Percentiles rank a stretch among this genome's conserved stretches.
Conservation (phyloP, 2,113 vertebrate species). For the Telmatochromis sp. region DNA sequence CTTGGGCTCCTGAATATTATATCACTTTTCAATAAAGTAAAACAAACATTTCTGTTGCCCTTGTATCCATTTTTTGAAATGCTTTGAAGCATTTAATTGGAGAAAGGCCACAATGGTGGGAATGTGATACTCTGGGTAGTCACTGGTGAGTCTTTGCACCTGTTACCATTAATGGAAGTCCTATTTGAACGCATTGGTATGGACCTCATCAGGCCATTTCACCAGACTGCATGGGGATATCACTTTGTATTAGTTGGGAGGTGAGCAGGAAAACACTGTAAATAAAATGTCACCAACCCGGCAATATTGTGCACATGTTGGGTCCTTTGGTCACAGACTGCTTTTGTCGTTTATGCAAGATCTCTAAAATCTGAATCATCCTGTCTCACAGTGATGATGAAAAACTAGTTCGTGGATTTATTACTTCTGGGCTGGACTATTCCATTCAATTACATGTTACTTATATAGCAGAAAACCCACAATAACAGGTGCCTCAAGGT, state of each 20-base stretch:
- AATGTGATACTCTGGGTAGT: not conserved
- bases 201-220: not conserved
- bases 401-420: accelerated
- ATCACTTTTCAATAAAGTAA: not conserved
- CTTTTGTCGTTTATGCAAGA: not conserved
- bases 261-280: not conserved
- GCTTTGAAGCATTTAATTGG: not conserved
- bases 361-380: not conserved
- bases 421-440: not conserved
- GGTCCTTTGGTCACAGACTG: not conserved
- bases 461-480: not conserved
- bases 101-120: not conserved
- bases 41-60: not conserved
- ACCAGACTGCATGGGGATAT: not conserved
- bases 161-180: not conserved
- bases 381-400: not conserved
- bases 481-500: not conserved
- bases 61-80: not conserved
- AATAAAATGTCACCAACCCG: not conserved
- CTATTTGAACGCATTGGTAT: not conserved
- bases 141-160: not conserved
- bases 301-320: not conserved
- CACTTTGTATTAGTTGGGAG: not conserved
- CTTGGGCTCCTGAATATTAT: not conserved
- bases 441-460: not conserved